A percentile compares a stretch with the other conserved stretches of the same genome.
Evolutionary conservation across 2,797 vertebrate genomes (phyloP).

Genomic region (Mionectes olivaceus): DNA sequence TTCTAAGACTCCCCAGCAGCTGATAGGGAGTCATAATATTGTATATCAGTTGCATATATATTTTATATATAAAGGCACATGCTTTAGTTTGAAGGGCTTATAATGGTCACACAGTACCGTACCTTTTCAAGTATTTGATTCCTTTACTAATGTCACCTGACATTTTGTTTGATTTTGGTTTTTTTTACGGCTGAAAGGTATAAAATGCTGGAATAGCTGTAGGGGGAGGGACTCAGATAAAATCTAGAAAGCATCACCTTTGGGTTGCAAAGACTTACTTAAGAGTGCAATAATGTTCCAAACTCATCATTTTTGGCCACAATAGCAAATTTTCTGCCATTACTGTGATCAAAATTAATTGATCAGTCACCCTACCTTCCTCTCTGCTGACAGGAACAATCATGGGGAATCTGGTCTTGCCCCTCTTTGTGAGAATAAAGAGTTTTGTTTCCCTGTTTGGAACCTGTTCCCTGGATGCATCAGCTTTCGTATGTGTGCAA

Average conservation of each 20-base stretch:
- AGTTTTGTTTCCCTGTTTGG: background rate
- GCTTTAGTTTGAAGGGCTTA: background rate
- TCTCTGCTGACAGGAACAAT: constrained; percentile 5
- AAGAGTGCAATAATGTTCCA: background rate
- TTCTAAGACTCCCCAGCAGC: background rate
- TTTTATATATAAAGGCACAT: background rate
- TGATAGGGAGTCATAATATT: background rate
- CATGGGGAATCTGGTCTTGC: background rate
- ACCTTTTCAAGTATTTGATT: background rate
- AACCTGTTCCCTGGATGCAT: background rate
- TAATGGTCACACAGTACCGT: background rate
- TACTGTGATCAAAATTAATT: constrained; percentile 11
- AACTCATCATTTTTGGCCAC: background rate
- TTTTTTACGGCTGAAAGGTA: background rate
- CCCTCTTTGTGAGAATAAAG: background rate
- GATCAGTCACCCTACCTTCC: background rate
- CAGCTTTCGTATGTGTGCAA: background rate
- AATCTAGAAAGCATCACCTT: background rate
- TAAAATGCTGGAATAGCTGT: background rate
- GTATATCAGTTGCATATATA: background rate
- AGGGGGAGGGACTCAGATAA: background rate
- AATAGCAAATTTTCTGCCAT: background rate
- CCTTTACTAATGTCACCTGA: background rate
- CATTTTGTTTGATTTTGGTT: background rate
- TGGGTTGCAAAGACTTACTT: background rate